phyloP scores from a whole-genome alignment of 1,140 invertebrate species.

The Lasioglossum baleicum region DNA sequence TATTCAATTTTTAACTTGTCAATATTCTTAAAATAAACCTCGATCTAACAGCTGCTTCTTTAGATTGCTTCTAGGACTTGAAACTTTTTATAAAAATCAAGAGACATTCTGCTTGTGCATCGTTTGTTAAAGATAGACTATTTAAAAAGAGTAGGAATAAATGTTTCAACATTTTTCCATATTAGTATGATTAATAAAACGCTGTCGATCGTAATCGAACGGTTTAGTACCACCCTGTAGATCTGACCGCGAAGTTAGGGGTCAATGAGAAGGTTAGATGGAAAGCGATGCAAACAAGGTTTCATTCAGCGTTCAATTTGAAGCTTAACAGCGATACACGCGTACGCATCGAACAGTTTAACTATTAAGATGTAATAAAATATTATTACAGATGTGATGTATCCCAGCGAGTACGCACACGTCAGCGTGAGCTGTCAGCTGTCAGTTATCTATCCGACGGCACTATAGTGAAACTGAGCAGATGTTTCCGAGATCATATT shows the following conservation, averaged over 20 bases:
- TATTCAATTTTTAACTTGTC: no score
- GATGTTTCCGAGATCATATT: constrained; percentile 32
- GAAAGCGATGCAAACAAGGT: not conserved
- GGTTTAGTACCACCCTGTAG: not conserved
- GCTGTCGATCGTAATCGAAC: no score
- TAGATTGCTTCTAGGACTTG: no score
- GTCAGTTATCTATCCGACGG: constrained; percentile 35
- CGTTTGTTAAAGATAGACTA: no score
- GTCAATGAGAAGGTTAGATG: not conserved
- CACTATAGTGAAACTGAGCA: constrained; percentile 33
- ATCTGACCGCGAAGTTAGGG: not conserved
- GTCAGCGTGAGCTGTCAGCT: constrained; percentile 33
- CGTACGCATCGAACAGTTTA: not conserved
- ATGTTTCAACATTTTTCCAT: no score
- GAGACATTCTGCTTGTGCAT: no score
- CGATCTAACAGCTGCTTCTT: no score
- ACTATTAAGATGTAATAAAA: constrained; percentile 30
- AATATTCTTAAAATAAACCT: no score
- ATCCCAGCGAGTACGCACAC: not conserved
- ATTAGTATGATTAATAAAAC: no score
- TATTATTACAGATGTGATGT: constrained; percentile 28
- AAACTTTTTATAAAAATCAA: no score
- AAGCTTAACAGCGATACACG: not conserved
- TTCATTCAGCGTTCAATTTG: not conserved
- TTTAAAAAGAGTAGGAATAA: no score